Conservation (phyloP, 2,113 vertebrate genomes). For the Nipponia nippon region DNA sequence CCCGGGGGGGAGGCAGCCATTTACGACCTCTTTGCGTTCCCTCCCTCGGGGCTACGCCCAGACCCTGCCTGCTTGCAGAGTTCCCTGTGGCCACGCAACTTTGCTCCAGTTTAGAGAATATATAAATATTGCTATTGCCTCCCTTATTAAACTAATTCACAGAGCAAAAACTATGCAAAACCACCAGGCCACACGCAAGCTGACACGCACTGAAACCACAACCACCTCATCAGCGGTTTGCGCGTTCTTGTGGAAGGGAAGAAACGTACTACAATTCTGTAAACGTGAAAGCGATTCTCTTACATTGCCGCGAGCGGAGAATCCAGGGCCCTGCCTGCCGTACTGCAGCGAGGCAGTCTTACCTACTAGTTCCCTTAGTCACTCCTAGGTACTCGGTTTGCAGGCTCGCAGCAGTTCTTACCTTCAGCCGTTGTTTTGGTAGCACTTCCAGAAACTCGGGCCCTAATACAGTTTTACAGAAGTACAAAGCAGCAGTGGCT, state of each 20-base stretch:
- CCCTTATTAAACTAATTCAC: neutral
- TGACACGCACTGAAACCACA: neutral
- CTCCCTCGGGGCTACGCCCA: neutral
- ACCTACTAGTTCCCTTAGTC: rapidly evolving
- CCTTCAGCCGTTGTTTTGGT: neutral
- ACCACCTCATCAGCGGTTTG: rapidly evolving
- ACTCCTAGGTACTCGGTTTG: rapidly evolving
- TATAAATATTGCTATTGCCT: neutral
- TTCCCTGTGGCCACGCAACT: neutral
- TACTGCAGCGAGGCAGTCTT: rapidly evolving
- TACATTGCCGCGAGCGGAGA: neutral
- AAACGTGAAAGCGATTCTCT: neutral
- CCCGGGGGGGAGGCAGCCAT: neutral
- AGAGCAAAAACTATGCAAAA: neutral
- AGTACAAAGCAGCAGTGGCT: neutral
- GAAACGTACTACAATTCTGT: neutral
- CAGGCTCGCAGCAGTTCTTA: neutral
- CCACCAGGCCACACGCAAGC: neutral
- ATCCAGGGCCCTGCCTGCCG: neutral
- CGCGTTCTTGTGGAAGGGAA: neutral
- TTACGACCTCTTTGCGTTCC: neutral
- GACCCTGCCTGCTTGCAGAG: neutral
- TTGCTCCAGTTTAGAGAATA: neutral
- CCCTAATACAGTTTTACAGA: rapidly evolving
- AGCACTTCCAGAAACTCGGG: neutral